Evolutionary conservation across 2,888 invertebrate genomes (phyloP).

Genomic region (Loripinus fragilis): DNA sequence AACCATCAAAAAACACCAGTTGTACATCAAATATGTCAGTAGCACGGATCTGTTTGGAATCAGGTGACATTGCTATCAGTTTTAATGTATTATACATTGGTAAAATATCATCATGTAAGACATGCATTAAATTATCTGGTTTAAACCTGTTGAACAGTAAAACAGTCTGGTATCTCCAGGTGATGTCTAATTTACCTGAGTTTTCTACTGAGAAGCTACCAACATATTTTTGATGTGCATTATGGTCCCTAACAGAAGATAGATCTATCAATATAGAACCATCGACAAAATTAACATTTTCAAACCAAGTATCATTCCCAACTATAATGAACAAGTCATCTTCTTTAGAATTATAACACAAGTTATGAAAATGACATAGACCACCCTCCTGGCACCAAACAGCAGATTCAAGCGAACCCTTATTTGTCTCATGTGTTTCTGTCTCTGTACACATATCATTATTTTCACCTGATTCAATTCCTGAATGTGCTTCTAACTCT

Average conservation of each 20-base stretch:
- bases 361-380: constrained; percentile 83
- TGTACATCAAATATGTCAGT: constrained; percentile 56
- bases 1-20: constrained; percentile 81
- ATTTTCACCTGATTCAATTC: neutral
- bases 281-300: constrained; percentile 74
- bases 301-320: constrained; percentile 74
- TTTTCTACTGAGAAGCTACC: constrained; percentile 77
- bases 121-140: constrained; percentile 85
- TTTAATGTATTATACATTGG: constrained; percentile 83
- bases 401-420: constrained; percentile 22
- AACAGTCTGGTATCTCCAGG: constrained; percentile 63
- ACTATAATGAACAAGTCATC: constrained; percentile 83
- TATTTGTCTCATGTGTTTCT: neutral
- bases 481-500: neutral
- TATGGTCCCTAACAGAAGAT: constrained; percentile 83
- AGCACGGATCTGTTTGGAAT: neutral
- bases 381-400: constrained; percentile 60
- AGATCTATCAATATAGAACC: constrained; percentile 78
- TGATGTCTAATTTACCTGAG: constrained; percentile 60
- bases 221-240: constrained; percentile 77
- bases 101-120: constrained; percentile 85
- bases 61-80: constrained; percentile 57
- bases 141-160: constrained; percentile 84
- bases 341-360: constrained; percentile 82
- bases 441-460: neutral